A percentile compares a stretch with the other conserved stretches of the same genome.
phyloP scores from a whole-genome alignment of 2,888 invertebrate genomes.

The Drosophila falleni region DNA sequence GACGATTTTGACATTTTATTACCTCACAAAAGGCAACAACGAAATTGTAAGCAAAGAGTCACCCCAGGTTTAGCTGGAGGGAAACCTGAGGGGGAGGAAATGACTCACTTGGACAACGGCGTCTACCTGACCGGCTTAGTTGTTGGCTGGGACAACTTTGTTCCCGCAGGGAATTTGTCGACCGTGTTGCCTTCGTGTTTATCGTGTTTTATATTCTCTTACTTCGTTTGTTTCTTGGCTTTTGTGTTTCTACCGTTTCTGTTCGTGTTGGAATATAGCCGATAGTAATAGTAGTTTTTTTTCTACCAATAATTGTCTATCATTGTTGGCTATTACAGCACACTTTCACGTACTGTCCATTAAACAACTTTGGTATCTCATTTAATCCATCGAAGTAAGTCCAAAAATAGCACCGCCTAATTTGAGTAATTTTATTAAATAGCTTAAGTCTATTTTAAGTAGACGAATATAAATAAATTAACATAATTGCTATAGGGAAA shows the following conservation, averaged over 20 bases:
- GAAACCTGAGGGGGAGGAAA: conserved; percentile 25
- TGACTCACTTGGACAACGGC: conserved; percentile 60
- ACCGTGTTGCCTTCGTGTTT: conserved; percentile 33
- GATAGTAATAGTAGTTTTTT: conserved; percentile 19
- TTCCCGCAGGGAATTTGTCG: conserved; percentile 27
- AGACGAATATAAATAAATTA: not conserved
- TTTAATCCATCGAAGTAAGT: not conserved
- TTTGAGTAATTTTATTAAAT: not conserved
- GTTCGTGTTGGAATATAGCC: conserved; percentile 10
- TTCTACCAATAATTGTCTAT: conserved; percentile 18
- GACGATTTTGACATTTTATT: conserved; percentile 81
- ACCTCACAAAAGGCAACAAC: conserved; percentile 63
- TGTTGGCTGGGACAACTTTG: conserved; percentile 32
- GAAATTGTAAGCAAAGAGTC: conserved; percentile 23
- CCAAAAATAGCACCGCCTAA: not conserved
- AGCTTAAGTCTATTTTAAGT: not conserved
- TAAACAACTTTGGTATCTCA: conserved; percentile 47
- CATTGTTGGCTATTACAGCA: conserved; percentile 17
- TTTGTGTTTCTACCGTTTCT: conserved; percentile 8
- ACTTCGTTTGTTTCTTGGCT: conserved; percentile 3
- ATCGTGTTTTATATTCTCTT: conserved; percentile 18
- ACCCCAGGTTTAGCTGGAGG: not conserved
- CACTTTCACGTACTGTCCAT: conserved; percentile 55
- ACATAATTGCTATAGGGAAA: not conserved
- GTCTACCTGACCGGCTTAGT: conserved; percentile 61